These are phyloP conservation scores for Dryoscopus gambensis DNA, from an alignment of 2,113 vertebrate genomes.

Conservation along the genomic window DNA sequence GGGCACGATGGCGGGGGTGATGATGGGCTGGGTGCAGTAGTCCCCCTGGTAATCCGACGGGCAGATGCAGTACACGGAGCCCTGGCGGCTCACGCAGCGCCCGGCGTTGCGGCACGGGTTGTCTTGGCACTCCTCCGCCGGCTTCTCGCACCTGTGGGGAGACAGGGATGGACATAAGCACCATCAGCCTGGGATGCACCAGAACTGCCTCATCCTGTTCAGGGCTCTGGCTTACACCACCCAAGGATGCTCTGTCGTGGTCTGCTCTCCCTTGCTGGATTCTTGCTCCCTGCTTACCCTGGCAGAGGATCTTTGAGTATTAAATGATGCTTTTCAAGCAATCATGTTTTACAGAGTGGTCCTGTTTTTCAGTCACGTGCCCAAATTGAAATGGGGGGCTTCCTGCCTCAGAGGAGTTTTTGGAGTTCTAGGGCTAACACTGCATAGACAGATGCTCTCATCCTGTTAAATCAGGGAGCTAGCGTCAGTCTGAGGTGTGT, in stretches of 20 bases:
- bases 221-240: not conserved
- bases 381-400: not conserved
- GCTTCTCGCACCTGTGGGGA: constrained; percentile 78
- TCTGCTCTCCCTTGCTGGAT: not conserved
- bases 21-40: constrained; percentile 51
- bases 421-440: not conserved
- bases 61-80: constrained; percentile 72
- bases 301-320: not conserved
- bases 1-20: constrained; percentile 64
- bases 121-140: constrained; percentile 69
- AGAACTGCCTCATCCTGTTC: fast-evolving
- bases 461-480: not conserved
- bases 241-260: not conserved
- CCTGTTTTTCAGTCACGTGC: not conserved
- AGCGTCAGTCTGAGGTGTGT: not conserved
- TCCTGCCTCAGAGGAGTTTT: not conserved
- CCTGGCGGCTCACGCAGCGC: constrained; percentile 69
- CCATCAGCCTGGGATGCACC: not conserved
- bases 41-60: constrained; percentile 22
- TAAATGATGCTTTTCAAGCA: not conserved
- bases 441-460: not conserved
- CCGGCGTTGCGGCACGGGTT: constrained; percentile 74
- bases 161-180: not conserved
- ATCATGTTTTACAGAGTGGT: not conserved
- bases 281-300: not conserved